These are phyloP conservation scores for Lomographa bimaculata DNA, from an alignment of 2,888 invertebrate genomes.

Conservation along the genomic window DNA sequence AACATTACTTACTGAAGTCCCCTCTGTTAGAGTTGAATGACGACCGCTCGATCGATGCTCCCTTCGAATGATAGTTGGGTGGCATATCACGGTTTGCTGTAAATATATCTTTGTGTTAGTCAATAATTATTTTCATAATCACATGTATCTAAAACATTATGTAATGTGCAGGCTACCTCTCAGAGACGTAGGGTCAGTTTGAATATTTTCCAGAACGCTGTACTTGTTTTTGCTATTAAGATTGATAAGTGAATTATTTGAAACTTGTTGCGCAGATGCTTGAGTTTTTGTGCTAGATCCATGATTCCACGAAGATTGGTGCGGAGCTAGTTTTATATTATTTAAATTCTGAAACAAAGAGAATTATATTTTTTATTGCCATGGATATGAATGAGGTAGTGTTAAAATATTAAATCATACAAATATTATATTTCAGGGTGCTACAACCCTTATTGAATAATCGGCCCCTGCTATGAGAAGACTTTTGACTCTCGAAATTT, in stretches of 20 bases:
- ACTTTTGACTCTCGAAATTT: too few relatives aligned
- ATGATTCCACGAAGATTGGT: slow-evolving; percentile 61
- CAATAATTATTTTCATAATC: slow-evolving; percentile 5
- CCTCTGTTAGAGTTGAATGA: slow-evolving; percentile 67
- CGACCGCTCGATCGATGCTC: slow-evolving; percentile 76
- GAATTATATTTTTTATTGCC: too few relatives aligned
- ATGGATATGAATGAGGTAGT: too few relatives aligned
- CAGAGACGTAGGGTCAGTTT: slow-evolving; percentile 61
- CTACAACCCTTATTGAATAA: too few relatives aligned
- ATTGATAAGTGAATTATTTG: slow-evolving; percentile 56
- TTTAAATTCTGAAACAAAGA: slow-evolving; percentile 63
- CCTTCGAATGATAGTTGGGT: slow-evolving; percentile 68
- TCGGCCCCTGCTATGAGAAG: too few relatives aligned
- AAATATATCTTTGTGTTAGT: slow-evolving; percentile 30
- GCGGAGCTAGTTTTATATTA: slow-evolving; percentile 69
- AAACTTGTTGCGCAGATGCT: slow-evolving; percentile 35
- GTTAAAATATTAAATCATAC: too few relatives aligned
- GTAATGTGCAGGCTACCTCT: slow-evolving; percentile 62
- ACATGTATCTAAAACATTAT: too few relatives aligned
- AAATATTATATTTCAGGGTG: too few relatives aligned
- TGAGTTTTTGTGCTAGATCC: slow-evolving; percentile 71
- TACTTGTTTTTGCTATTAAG: slow-evolving; percentile 66
- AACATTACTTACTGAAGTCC: slow-evolving; percentile 73
- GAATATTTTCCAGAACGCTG: slow-evolving; percentile 63
- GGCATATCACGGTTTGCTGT: slow-evolving; percentile 65